phyloP scores from a whole-genome alignment of 2,113 vertebrate genomes.

The Engraulis encrasicolus region DNA sequence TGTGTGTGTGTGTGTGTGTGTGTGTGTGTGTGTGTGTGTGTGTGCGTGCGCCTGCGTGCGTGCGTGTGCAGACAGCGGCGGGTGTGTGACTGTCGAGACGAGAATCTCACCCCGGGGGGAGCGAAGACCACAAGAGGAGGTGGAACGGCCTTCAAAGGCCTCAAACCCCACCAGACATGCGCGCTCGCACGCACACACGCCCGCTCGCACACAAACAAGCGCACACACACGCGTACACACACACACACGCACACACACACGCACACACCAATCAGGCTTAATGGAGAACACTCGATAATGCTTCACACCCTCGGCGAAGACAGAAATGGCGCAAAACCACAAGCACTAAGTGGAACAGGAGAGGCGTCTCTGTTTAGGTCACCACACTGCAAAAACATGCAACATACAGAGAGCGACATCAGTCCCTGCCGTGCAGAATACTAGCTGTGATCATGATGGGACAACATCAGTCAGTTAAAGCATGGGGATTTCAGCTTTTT shows the following conservation, averaged over 20 bases:
- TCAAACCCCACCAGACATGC: too few species aligned
- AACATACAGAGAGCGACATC: neutral
- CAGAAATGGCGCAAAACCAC: too few species aligned
- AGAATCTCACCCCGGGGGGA: constrained; percentile 5
- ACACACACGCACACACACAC: neutral
- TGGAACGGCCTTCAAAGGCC: neutral
- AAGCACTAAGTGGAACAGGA: too few species aligned
- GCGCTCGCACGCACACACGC: neutral
- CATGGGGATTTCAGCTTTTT: too few species aligned
- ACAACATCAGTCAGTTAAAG: too few species aligned
- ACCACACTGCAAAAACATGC: neutral
- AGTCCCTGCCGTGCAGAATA: neutral
- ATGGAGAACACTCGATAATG: too few species aligned
- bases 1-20: too few species aligned
- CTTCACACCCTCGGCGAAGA: too few species aligned
- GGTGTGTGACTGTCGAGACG: constrained; percentile 4
- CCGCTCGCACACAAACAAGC: too few species aligned
- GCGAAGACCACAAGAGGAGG: neutral
- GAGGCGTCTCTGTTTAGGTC: neutral
- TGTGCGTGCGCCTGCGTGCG: too few species aligned
- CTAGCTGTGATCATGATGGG: neutral
- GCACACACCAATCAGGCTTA: neutral
- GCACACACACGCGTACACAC: neutral
- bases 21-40: too few species aligned
- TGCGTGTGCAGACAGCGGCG: constrained; percentile 23